Conservation (phyloP, 2,797 vertebrate genomes). For the Spinus pinus region DNA sequence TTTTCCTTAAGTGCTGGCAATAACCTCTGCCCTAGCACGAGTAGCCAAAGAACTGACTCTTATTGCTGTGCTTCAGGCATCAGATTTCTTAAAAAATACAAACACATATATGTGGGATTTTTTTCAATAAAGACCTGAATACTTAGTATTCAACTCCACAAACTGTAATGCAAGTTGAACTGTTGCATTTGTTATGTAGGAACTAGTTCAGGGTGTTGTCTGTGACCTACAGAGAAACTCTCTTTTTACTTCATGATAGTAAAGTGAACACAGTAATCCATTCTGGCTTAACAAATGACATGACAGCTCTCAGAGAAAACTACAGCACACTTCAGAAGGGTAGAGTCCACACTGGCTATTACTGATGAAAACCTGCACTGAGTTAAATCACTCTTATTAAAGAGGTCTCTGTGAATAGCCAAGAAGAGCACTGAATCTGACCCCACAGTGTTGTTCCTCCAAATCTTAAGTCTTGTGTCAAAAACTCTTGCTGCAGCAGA, state of each 20-base stretch:
- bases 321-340: not conserved
- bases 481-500: not conserved
- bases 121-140: not conserved
- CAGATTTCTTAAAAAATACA: not conserved
- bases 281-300: not conserved
- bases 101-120: not conserved
- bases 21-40: not conserved
- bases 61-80: not conserved
- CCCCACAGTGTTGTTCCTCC: accelerated
- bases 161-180: not conserved
- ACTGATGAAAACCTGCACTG: not conserved
- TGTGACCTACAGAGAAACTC: not conserved
- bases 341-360: not conserved
- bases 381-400: not conserved
- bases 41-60: not conserved
- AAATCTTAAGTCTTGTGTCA: not conserved
- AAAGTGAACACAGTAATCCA: not conserved
- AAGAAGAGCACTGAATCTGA: not conserved
- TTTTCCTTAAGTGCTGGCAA: not conserved
- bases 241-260: not conserved
- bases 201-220: not conserved
- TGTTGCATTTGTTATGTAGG: not conserved
- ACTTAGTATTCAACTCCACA: not conserved
- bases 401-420: not conserved
- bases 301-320: not conserved